Evolutionary conservation across 2,113 vertebrate genomes (phyloP).

Genomic region (Eonycteris spelaea): DNA sequence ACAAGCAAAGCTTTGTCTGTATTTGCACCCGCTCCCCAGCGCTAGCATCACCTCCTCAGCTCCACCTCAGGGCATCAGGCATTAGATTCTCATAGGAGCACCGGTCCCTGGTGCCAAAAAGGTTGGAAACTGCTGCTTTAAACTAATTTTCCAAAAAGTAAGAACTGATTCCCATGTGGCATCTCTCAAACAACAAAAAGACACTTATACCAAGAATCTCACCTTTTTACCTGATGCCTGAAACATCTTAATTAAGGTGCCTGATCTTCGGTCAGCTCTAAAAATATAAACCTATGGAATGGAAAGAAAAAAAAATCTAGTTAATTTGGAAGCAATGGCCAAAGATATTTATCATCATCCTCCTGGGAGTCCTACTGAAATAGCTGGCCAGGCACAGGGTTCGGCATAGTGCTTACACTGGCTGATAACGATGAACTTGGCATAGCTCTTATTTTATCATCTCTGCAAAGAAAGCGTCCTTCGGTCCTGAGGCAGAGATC

Average conservation of each 20-base stretch:
- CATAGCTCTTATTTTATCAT: neutral
- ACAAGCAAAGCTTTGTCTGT: no score
- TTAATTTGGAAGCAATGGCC: neutral
- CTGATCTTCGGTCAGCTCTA: slow-evolving; percentile 89
- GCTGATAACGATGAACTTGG: neutral
- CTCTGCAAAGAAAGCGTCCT: neutral
- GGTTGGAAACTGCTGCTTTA: no score
- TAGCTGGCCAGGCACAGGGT: neutral
- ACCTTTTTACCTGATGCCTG: slow-evolving; percentile 98
- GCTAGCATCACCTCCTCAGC: no score
- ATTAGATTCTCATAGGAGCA: no score
- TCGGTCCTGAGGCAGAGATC: neutral
- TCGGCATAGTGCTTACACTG: rapidly evolving
- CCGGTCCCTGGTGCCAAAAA: no score
- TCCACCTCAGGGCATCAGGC: no score
- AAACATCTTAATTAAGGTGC: slow-evolving; percentile 93
- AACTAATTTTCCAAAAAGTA: neutral
- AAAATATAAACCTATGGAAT: slow-evolving; percentile 94
- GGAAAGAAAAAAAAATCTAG: slow-evolving; percentile 34
- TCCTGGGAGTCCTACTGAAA: neutral
- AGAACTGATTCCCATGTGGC: neutral
- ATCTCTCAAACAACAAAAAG: neutral
- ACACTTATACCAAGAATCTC: slow-evolving; percentile 52
- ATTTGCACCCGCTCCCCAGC: no score
- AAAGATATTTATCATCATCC: neutral